These are phyloP conservation scores for Palythoa grandiflora DNA, from an alignment of 92 coral and sea anemone genomes.

Conservation along the genomic window DNA sequence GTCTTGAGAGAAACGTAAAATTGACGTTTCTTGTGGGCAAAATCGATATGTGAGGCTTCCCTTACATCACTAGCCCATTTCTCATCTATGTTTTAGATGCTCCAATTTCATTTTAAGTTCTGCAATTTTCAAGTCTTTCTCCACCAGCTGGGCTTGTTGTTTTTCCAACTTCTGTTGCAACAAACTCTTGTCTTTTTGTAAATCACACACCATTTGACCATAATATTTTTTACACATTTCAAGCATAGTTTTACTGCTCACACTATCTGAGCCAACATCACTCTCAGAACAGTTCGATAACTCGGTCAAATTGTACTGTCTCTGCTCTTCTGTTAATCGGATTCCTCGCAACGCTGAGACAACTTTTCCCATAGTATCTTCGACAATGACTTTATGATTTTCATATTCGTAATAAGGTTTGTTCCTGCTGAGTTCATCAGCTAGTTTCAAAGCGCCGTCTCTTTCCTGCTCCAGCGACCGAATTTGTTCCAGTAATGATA, in stretches of 20 bases:
- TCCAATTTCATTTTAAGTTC: conserved; percentile 74
- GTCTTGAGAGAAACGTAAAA: no score
- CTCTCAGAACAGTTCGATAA: conserved; percentile 49
- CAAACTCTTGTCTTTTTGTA: conserved; percentile 71
- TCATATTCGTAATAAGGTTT: conserved; percentile 18
- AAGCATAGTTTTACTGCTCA: conserved; percentile 66
- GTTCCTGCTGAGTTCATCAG: conserved; percentile 54
- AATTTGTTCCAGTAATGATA: conserved; percentile 84
- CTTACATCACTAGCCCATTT: neutral
- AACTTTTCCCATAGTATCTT: conserved; percentile 63
- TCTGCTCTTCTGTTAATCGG: conserved; percentile 89
- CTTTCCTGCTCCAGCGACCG: conserved; percentile 82
- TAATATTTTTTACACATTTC: conserved; percentile 87
- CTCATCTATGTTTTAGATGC: conserved; percentile 34
- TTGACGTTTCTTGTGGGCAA: no score
- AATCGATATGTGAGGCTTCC: no score
- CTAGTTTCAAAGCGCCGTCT: conserved; percentile 78
- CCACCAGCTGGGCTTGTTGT: conserved; percentile 76
- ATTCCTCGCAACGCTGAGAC: conserved; percentile 77
- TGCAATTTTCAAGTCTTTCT: conserved; percentile 85
- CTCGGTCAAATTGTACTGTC: conserved; percentile 79
- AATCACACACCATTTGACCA: conserved; percentile 83
- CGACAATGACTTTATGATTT: conserved; percentile 21
- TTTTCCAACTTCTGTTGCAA: conserved; percentile 82
- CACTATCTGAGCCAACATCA: conserved; percentile 16